Evolutionary conservation across 1,140 invertebrate species (phyloP).

Genomic region (Penaeus indicus): DNA sequence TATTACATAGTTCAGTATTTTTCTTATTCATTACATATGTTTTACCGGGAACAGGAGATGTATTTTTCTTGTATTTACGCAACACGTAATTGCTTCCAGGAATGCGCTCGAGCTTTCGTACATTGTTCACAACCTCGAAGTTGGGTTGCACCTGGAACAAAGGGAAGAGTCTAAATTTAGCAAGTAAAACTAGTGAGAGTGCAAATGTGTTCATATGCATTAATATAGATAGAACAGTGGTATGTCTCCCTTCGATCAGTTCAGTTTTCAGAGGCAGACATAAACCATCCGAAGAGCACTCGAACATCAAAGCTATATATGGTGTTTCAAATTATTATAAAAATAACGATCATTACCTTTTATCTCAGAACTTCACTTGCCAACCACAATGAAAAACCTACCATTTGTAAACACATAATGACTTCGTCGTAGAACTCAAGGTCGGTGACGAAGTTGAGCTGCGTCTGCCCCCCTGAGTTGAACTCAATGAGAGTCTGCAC

Average conservation of each 20-base stretch:
- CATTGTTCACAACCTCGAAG: slow-evolving; percentile 66
- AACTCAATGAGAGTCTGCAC: slow-evolving; percentile 81
- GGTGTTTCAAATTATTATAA: slow-evolving; percentile 20
- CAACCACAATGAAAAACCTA: slow-evolving; percentile 38
- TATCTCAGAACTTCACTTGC: background rate
- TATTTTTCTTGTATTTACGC: slow-evolving; percentile 75
- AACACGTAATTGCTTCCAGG: slow-evolving; percentile 78
- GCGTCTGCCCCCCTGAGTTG: slow-evolving; percentile 79
- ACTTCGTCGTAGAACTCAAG: slow-evolving; percentile 84
- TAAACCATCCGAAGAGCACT: too few species aligned
- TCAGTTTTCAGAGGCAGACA: too few species aligned
- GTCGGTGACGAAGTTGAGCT: slow-evolving; percentile 82
- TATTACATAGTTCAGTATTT: slow-evolving; percentile 83
- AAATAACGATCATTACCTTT: slow-evolving; percentile 17
- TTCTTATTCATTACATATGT: slow-evolving; percentile 84
- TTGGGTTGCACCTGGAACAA: slow-evolving; percentile 74
- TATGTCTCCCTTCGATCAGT: too few species aligned
- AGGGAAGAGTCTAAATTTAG: slow-evolving; percentile 42
- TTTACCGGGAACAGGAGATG: slow-evolving; percentile 75
- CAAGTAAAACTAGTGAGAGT: background rate
- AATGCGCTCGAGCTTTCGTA: slow-evolving; percentile 80
- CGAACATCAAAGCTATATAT: too few species aligned
- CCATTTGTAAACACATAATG: slow-evolving; percentile 84
- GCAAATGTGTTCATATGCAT: too few species aligned
- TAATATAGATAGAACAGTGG: too few species aligned